phyloP scores from a whole-genome alignment of 2,113 vertebrate genomes.

The Poecile atricapillus region DNA sequence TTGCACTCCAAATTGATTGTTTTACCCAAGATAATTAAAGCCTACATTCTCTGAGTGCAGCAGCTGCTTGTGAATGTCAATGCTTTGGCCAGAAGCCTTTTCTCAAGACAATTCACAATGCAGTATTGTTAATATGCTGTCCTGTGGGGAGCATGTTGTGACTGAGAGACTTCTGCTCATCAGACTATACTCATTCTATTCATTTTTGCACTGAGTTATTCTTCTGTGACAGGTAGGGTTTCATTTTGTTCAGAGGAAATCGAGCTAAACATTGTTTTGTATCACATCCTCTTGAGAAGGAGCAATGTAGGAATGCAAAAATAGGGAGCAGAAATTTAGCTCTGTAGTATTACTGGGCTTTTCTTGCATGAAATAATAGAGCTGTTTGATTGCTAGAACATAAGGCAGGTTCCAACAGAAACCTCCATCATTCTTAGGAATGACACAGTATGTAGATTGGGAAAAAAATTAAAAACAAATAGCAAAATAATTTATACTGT shows the following conservation, averaged over 20 bases:
- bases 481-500: neutral
- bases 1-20: constrained; percentile 37
- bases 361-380: neutral
- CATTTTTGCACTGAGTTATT: constrained; percentile 37
- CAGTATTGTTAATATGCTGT: constrained; percentile 19
- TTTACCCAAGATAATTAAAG: constrained; percentile 56
- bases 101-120: constrained; percentile 37
- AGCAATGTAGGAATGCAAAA: neutral
- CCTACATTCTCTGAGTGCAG: constrained; percentile 9
- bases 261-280: constrained; percentile 3
- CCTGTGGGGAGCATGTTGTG: constrained; percentile 31
- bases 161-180: constrained; percentile 40
- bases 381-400: neutral
- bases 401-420: neutral
- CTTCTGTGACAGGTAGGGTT: constrained; percentile 37
- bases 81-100: constrained; percentile 49
- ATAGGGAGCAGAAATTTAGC: neutral
- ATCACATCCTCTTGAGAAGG: constrained; percentile 1
- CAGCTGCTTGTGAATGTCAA: constrained; percentile 45
- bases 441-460: neutral
- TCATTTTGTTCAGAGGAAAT: constrained; percentile 55
- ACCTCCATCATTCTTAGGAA: neutral
- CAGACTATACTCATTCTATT: constrained; percentile 19
- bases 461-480: neutral
- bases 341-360: neutral